Evolutionary conservation across 2,797 vertebrate genomes (phyloP), one percentile per base, ranked within the genome.

Genomic region (Natrix natrix): DNA sequence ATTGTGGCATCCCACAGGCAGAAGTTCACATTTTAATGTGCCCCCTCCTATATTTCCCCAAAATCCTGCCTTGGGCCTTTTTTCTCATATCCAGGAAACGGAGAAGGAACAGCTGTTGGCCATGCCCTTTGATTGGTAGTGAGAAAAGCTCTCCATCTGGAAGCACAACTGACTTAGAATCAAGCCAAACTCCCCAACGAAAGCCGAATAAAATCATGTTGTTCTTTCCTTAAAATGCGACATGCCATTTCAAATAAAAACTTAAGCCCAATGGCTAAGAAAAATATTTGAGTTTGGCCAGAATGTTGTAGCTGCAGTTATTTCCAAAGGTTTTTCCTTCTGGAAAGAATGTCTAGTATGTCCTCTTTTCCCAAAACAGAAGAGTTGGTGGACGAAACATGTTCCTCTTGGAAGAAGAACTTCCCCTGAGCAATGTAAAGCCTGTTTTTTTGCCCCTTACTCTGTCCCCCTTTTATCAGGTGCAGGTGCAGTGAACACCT

Each of bases 401-500:
- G 37, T 91, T 66, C 66, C 22, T 57, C 28, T 43, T 12, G n/a
- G 63, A 88, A 93, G 63, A 57, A 88, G 43, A 8, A 56, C 74
- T 91, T 26, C 26, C 54, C 69, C 43, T 91, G 28, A 88, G 87
- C 56, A 28, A 12, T 4, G 28, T 11, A 32, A 48, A 93, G 14
- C 28, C 4, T 0, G 3, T 24, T 52, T 63, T 63, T 28, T 32
- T 1, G 0, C n/a, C 48, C 37, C 78, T 37, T 32, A 17, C 10
- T 37, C 26, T 13, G 28, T 48, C 52, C 24, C 74, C 7, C 48
- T n/a, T 5, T 16, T 28, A 28, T 63, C 22, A 37, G 61, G 52
- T 89, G 87, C 93, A 93, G 90, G 93, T 91, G 90, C 87, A 89
- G 59, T 11, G 6, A 91, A 66, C 88, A 37, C 92, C 96, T 97